These are phyloP conservation scores for Calameuta pallipes DNA, from an alignment of 2,888 invertebrate species.

Conservation along the genomic window DNA sequence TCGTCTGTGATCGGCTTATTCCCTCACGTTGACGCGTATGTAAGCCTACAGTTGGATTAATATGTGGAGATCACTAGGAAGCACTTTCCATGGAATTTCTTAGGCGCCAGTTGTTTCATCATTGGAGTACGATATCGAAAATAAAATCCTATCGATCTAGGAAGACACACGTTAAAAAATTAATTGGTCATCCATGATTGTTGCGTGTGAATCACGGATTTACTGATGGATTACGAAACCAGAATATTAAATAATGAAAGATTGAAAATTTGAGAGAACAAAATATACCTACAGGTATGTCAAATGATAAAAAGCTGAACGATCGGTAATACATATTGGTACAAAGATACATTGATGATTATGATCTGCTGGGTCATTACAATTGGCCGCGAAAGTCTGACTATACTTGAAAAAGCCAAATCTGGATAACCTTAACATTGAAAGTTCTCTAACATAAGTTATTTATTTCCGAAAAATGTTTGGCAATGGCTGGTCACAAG, in stretches of 20 bases:
- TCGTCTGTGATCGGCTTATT: not conserved
- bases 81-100: constrained; percentile 47
- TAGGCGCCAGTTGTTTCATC: constrained; percentile 37
- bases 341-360: not conserved
- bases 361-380: not conserved
- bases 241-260: not conserved
- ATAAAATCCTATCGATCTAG: not conserved
- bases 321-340: not conserved
- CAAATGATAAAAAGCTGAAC: not conserved
- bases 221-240: not conserved
- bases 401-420: not conserved
- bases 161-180: not conserved
- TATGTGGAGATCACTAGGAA: constrained; percentile 24
- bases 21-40: not conserved
- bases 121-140: constrained; percentile 38
- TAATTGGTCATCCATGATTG: not conserved
- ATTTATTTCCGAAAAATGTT: not conserved
- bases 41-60: not conserved
- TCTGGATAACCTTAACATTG: constrained; percentile 46
- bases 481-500: not conserved
- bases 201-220: not conserved
- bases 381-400: not conserved
- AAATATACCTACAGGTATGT: not conserved
- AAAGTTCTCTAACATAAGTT: constrained; percentile 5
- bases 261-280: not conserved